Conservation (phyloP, 2,888 invertebrate genomes). For the Eubasilissa splendida region DNA sequence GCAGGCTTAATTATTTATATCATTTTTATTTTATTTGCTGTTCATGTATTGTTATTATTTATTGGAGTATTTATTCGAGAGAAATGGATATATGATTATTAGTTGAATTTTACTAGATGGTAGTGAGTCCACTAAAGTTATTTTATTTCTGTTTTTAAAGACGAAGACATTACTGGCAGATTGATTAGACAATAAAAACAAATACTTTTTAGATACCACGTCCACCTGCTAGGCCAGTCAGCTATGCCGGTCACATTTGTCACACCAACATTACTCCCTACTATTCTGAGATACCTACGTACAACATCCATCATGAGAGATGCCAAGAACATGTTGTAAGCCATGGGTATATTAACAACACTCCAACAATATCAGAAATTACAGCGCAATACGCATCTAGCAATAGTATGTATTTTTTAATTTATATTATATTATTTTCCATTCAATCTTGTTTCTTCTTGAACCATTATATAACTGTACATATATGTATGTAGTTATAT, state of each 20-base stretch:
- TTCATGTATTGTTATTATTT: too few relatives aligned
- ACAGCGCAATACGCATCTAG: constrained; percentile 77
- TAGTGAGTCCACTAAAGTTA: neutral
- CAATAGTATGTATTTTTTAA: constrained; percentile 71
- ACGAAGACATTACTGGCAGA: neutral
- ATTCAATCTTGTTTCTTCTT: neutral
- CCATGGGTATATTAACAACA: constrained; percentile 59
- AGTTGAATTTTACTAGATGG: too few relatives aligned
- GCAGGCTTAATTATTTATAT: neutral
- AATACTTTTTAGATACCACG: constrained; percentile 32
- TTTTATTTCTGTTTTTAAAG: neutral
- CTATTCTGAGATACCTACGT: constrained; percentile 39
- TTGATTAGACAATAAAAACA: neutral
- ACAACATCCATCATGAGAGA: constrained; percentile 56
- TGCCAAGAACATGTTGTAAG: constrained; percentile 60
- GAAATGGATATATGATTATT: too few relatives aligned
- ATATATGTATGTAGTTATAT: too few relatives aligned
- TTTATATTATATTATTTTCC: neutral
- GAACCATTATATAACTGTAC: neutral
- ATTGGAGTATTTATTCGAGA: too few relatives aligned
- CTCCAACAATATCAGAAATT: constrained; percentile 63
- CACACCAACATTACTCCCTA: constrained; percentile 36
- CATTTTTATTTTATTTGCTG: neutral
- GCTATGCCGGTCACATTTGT: constrained; percentile 64
- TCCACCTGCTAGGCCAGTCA: constrained; percentile 64